Evolutionary conservation across 1,140 invertebrate species (phyloP).

Genomic region (Ceratitis capitata): DNA sequence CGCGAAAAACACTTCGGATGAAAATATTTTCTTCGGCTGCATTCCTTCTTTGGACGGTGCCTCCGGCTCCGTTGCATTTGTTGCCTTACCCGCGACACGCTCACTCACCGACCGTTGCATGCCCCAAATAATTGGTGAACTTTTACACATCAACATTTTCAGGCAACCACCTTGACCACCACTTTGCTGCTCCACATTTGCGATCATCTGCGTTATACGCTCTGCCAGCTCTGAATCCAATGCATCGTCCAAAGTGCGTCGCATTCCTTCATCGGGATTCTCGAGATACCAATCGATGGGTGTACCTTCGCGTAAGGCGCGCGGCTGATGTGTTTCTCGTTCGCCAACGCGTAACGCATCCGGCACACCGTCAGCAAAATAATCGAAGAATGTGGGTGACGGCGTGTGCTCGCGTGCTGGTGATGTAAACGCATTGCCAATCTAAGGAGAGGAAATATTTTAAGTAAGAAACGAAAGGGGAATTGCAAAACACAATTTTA

Average conservation of each 20-base stretch:
- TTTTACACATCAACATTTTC: conserved; percentile 79
- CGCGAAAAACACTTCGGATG: conserved; percentile 65
- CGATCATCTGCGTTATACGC: conserved; percentile 69
- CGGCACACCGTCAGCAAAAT: conserved; percentile 44
- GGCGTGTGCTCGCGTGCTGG: not conserved
- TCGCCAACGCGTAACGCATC: conserved; percentile 48
- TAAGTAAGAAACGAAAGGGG: not conserved
- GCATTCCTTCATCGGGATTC: conserved; percentile 67
- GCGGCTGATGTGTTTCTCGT: conserved; percentile 52
- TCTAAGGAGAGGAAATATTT: conserved; percentile 45
- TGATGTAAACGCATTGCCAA: conserved; percentile 52
- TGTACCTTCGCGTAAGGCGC: conserved; percentile 53
- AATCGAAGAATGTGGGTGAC: not conserved
- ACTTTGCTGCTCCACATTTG: conserved; percentile 65
- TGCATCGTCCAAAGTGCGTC: conserved; percentile 69
- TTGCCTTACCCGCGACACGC: conserved; percentile 46
- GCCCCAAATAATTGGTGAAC: conserved; percentile 76
- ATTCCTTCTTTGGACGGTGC: conserved; percentile 41
- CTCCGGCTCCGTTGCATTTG: conserved; percentile 49
- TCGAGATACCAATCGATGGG: conserved; percentile 68
- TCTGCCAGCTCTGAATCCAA: conserved; percentile 72
- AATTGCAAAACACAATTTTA: not conserved
- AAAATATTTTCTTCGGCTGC: conserved; percentile 58
- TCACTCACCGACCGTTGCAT: conserved; percentile 75
- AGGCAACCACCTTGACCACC: conserved; percentile 67